Evolutionary conservation across 2,888 invertebrate species (phyloP).

Genomic region (Bembecia ichneumoniformis): DNA sequence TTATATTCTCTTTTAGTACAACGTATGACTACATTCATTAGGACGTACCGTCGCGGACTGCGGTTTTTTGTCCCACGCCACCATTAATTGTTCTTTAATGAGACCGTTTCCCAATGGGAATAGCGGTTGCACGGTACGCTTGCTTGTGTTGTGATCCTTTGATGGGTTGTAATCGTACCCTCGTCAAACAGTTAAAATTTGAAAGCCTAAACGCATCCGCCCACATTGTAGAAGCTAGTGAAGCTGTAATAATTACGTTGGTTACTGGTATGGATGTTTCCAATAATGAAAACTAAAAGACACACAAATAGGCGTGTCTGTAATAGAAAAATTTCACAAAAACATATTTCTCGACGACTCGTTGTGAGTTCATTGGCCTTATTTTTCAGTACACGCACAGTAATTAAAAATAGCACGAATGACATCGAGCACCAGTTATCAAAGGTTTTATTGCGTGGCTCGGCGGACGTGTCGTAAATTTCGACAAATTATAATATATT

Average conservation of each 20-base stretch:
- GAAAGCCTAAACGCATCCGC: too few relatives aligned
- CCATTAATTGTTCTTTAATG: slow-evolving; percentile 37
- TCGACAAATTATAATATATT: too few relatives aligned
- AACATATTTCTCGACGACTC: not conserved
- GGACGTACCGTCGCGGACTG: slow-evolving; percentile 11
- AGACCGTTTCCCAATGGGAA: slow-evolving; percentile 16
- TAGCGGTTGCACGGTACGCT: slow-evolving; percentile 10
- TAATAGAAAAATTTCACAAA: too few relatives aligned
- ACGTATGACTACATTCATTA: slow-evolving; percentile 31
- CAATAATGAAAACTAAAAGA: too few relatives aligned
- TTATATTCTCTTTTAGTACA: slow-evolving; percentile 3
- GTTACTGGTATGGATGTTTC: too few relatives aligned
- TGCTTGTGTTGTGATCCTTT: slow-evolving; percentile 13
- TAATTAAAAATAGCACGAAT: not conserved
- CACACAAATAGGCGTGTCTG: too few relatives aligned
- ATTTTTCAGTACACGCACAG: not conserved
- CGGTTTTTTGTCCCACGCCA: slow-evolving; percentile 21
- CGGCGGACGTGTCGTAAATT: too few relatives aligned
- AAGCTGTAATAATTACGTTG: too few relatives aligned
- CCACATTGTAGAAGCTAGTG: too few relatives aligned
- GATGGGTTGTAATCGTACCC: not conserved
- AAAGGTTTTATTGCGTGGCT: too few relatives aligned
- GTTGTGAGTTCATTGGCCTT: not conserved
- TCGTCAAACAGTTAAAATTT: not conserved
- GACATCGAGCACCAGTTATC: slow-evolving; percentile 9